Base-by-base conservation (phyloP, 1,140 invertebrate genomes). In the Lanistes nyassanus region DNA sequence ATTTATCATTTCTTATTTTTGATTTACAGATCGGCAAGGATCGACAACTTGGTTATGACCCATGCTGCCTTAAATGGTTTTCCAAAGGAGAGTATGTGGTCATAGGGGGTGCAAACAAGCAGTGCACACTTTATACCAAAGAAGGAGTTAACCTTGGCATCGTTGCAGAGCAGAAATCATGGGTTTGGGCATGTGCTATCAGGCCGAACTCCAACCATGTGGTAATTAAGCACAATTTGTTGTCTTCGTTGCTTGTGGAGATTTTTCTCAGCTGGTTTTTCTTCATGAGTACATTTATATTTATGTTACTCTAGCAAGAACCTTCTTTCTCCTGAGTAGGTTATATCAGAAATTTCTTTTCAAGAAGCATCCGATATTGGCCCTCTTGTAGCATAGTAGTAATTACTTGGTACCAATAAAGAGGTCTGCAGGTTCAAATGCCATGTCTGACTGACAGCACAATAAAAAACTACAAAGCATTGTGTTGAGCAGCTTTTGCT, bases 131-230 rank as follows among this genome's bases (percentile, higher is more conserved):
- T 36, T 95, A 95, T 84, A 97, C 96, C 0, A 92, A 93, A 80
- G 96, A 97, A 83, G 97, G 97, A 0, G 93, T 96, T 42, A 92
- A 93, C 75, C 88, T 97, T 19, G 93, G 93, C 0, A 91, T 90
- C 31, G 90, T 97, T 60, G 93, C 93, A 23, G 91, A 92, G 72
- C 94, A 94, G 83, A 91, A 93, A 23, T 94, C 94, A 0, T 98
- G 96, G 96, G 92, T 96, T 29, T 97, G 96, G 95, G 92, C 93
- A 76, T 94, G 93, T 84, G 93, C 93, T 7, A 89, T 94, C 56
- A 93, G 94, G 89, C 94, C 94, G 0, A 92, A 92, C 81, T 92
- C 93, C 11, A 93, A 93, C 78, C 93, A 92, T 85, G 91, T 95
- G 84, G 94, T 94, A 89, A 91, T 91, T 82, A 36, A 7, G 21